Base-by-base conservation (phyloP, 2,113 vertebrate species). In the Petrocephalus zakoni region DNA sequence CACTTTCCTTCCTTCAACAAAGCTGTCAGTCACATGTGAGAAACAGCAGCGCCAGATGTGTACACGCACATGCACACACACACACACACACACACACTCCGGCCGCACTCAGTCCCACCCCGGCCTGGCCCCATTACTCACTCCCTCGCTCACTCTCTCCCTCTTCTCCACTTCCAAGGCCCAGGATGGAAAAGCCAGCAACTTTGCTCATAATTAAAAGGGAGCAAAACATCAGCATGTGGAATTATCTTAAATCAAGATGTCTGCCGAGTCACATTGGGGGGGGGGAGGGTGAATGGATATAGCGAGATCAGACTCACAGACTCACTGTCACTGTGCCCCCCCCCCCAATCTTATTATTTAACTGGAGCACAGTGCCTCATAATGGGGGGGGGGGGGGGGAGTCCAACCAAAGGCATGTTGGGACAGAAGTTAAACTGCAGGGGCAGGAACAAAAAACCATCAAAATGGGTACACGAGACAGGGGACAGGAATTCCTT, bases 191-290 rank as follows among this genome's bases (percentile, higher is more conserved):
- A 91, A 92, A 91, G n/a, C 10, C 25, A 47, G 49, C n/a, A 29
- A 93, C 90, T 87, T 83, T 83, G 90, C 88, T 91, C 89, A 90
- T 90, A 93, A 93, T 94, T 92, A 93, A 93, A 91, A 91, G 90
- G 83, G 91, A 87, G 56, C 90, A 84, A 86, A 88, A 90, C 91
- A 87, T 90, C 90, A 91, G 91, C 89, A 89, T 92, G 92, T 91
- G 93, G 92, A 94, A 89, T 89, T 91, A 92, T 93, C 91, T 92
- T 91, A 90, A 72, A 90, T 88, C 89, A 89, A 85, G 90, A 90
- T 88, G 87, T 88, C 85, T 25, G 90, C 91, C 4, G 51, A 53
- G 34, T 42, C 61, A 58, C 46, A 86, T 37, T 2, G 47, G 46
- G 22, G 25, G 72, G 85, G 64, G 51, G 72, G 51, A n/a, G n/a